Percentiles rank a stretch among this genome's conserved stretches.
Conservation (phyloP, 2,797 vertebrate genomes). For the Malacoraja senta region DNA sequence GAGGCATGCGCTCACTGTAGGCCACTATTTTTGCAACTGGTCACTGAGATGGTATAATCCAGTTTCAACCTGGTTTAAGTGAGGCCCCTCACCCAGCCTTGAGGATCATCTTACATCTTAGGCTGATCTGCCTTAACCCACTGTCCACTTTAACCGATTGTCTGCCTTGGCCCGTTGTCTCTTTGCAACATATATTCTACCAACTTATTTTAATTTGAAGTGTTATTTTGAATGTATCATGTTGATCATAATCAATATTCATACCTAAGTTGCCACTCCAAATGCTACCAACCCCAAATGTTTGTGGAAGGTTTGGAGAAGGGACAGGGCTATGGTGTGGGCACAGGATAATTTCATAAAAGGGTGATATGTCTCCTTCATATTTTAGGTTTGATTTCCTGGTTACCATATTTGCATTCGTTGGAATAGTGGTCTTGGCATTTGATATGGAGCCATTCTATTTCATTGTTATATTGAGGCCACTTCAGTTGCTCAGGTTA, state of each 20-base stretch:
- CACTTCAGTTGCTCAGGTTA: conserved; percentile 87
- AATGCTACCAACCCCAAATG: neutral
- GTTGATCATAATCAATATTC: neutral
- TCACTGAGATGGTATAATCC: too few relatives aligned
- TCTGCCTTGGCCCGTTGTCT: too few relatives aligned
- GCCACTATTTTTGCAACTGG: too few relatives aligned
- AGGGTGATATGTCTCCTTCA: neutral
- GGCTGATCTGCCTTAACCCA: too few relatives aligned
- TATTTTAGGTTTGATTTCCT: conserved; percentile 84
- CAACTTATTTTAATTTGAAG: neutral
- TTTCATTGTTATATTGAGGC: conserved; percentile 87
- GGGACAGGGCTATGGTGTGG: too few relatives aligned
- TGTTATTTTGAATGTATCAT: neutral
- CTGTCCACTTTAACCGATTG: too few relatives aligned
- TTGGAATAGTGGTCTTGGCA: conserved; percentile 82
- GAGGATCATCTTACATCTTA: too few relatives aligned
- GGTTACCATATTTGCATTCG: conserved; percentile 81
- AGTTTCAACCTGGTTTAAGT: too few relatives aligned
- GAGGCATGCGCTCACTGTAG: too few relatives aligned
- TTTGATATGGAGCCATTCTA: conserved; percentile 95
- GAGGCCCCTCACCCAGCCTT: too few relatives aligned
- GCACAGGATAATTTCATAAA: neutral
- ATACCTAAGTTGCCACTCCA: neutral
- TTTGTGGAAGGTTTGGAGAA: neutral
- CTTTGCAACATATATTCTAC: neutral